phyloP scores from a whole-genome alignment of 2,113 vertebrate genomes.

The Phylloscopus whistleri region DNA sequence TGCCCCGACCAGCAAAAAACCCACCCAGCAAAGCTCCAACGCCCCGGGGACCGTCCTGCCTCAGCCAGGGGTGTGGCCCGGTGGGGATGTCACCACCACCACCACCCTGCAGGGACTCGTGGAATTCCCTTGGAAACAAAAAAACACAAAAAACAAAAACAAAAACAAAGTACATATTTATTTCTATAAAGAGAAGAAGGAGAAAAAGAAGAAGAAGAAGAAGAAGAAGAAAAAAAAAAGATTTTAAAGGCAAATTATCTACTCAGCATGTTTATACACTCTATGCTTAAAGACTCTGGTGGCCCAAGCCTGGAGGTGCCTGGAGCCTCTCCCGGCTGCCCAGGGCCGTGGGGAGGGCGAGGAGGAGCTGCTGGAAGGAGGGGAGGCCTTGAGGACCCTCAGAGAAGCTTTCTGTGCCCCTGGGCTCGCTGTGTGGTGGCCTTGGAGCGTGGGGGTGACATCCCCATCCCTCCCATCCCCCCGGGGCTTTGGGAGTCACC shows the following conservation, averaged over 20 bases:
- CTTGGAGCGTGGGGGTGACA: rapidly evolving
- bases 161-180: constrained; percentile 44
- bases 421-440: not conserved
- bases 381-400: not conserved
- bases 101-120: not conserved
- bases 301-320: not conserved
- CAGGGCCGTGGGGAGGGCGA: rapidly evolving
- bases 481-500: not conserved
- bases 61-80: not conserved
- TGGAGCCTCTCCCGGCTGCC: not conserved
- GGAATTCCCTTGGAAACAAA: not conserved
- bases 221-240: not conserved
- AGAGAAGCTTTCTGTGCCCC: not conserved
- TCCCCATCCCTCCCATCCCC: rapidly evolving
- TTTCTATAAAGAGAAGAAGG: constrained; percentile 52
- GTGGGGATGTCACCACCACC: not conserved
- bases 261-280: constrained; percentile 64
- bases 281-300: not conserved
- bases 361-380: not conserved
- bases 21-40: not conserved
- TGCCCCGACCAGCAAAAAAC: constrained; percentile 49
- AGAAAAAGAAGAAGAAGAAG: not conserved
- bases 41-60: rapidly evolving
- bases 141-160: not conserved
- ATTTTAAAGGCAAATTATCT: constrained; percentile 63